These are phyloP conservation scores for Camponotus pennsylvanicus DNA, from an alignment of 1,140 invertebrate genomes.

Conservation along the genomic window DNA sequence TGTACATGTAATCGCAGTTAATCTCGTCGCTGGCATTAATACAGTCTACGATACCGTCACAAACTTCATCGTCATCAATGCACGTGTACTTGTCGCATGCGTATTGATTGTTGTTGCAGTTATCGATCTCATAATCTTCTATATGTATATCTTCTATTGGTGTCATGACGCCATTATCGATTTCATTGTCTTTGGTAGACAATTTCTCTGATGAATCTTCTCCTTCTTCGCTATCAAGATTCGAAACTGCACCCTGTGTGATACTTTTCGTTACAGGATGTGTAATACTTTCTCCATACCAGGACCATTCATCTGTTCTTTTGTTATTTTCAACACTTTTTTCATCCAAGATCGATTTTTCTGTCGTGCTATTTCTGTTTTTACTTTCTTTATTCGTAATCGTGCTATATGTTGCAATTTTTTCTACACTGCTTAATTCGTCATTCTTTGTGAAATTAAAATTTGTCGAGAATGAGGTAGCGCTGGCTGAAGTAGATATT, in stretches of 20 bases:
- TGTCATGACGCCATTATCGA: background rate
- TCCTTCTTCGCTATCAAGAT: background rate
- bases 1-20: constrained; percentile 55
- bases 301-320: background rate
- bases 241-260: background rate
- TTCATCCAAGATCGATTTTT: background rate
- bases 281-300: background rate
- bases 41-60: constrained; percentile 92
- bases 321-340: constrained; percentile 21
- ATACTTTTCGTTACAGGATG: background rate
- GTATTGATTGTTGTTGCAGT: constrained; percentile 81
- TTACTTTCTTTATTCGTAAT: background rate
- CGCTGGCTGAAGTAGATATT: too few species aligned
- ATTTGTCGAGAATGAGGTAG: background rate
- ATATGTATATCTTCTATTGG: background rate
- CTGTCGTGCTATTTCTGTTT: background rate
- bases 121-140: constrained; percentile 21
- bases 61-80: constrained; percentile 88
- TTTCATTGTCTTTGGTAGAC: background rate
- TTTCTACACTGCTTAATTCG: background rate
- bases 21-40: constrained; percentile 91
- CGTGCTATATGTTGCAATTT: background rate
- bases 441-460: background rate
- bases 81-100: constrained; percentile 88
- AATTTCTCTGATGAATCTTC: background rate